These are phyloP conservation scores for Stenoptilia bipunctidactyla DNA, from an alignment of 2,888 invertebrate species.

Conservation along the genomic window DNA sequence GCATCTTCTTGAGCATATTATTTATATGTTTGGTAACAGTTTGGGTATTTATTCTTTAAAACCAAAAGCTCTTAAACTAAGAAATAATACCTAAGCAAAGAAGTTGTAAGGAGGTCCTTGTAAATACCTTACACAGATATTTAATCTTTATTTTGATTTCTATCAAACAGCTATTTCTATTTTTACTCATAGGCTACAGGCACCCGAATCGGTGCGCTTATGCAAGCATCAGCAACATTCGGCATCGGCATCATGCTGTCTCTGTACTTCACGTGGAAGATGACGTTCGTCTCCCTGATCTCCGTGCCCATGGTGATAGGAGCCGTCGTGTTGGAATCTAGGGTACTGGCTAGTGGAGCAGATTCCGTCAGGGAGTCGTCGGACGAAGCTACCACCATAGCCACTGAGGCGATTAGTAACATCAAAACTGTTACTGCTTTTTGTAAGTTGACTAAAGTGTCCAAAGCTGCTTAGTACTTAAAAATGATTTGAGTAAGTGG, in stretches of 20 bases:
- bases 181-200: conserved; percentile 78
- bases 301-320: conserved; percentile 77
- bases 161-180: too few species aligned
- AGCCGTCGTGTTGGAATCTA: conserved; percentile 75
- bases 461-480: too few species aligned
- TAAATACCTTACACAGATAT: too few species aligned
- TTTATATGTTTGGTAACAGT: too few species aligned
- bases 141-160: too few species aligned
- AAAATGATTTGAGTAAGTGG: too few species aligned
- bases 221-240: conserved; percentile 77
- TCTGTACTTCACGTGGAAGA: conserved; percentile 77
- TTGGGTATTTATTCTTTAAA: too few species aligned
- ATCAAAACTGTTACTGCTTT: conserved; percentile 79
- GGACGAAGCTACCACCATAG: conserved; percentile 77
- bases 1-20: too few species aligned
- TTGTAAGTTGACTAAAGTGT: conserved; percentile 68
- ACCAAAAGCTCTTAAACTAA: too few species aligned
- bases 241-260: conserved; percentile 74
- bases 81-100: too few species aligned
- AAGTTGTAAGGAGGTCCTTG: too few species aligned
- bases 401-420: conserved; percentile 81
- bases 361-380: conserved; percentile 73
- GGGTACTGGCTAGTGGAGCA: conserved; percentile 72
- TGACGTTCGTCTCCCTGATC: conserved; percentile 76
- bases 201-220: conserved; percentile 75